Percentiles rank a stretch among this genome's conserved stretches.
These are phyloP conservation scores for Naja naja DNA, from an alignment of 2,113 vertebrate species.

Conservation along the genomic window DNA sequence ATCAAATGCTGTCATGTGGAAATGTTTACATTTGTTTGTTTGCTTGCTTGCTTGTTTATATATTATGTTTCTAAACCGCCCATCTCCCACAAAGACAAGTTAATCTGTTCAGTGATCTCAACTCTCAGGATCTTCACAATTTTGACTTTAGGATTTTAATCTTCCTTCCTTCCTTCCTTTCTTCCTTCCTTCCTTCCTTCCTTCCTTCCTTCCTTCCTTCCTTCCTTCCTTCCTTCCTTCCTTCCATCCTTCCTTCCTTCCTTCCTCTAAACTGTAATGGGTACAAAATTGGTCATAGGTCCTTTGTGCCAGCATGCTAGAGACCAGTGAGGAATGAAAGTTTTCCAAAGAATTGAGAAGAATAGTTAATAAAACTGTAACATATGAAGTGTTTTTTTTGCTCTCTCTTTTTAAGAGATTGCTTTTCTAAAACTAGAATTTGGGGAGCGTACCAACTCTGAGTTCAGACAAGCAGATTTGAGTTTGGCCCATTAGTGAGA, in stretches of 20 bases:
- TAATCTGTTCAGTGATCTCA: not conserved
- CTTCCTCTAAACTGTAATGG: not conserved
- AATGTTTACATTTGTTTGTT: not conserved
- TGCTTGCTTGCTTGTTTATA: not conserved
- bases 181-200: not conserved
- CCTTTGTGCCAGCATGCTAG: not conserved
- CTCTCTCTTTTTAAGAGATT: not conserved
- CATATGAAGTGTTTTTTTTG: not conserved
- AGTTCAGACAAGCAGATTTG: not conserved
- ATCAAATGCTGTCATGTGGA: not conserved
- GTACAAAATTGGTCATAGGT: not conserved
- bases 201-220: not conserved
- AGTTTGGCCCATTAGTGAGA: not conserved
- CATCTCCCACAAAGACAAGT: not conserved
- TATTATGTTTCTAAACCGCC: not conserved
- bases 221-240: not conserved
- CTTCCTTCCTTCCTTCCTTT: not conserved
- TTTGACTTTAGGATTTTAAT: not conserved
- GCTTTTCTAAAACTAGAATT: not conserved
- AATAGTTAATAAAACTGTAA: not conserved
- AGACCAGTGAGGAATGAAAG: not conserved
- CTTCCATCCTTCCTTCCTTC: too few species aligned
- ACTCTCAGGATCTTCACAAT: not conserved
- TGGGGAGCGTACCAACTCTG: not conserved
- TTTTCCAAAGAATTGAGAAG: not conserved